phyloP scores from a whole-genome alignment of 1,140 invertebrate genomes.

The Paraescarpia echinospica region DNA sequence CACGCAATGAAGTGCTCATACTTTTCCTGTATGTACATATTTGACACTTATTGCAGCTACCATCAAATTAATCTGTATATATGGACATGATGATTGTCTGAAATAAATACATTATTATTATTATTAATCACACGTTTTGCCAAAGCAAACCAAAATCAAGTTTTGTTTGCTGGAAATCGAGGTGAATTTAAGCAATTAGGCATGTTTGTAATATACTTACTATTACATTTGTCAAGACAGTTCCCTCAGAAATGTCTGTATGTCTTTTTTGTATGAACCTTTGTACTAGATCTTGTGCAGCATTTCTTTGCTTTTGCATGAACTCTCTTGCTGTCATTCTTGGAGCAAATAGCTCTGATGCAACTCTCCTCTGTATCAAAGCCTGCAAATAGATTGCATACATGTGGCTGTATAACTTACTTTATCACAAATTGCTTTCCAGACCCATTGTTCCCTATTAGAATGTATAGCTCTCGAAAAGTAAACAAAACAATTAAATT shows the following conservation, averaged over 20 bases:
- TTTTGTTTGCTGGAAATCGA: no score
- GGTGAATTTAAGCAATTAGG: not conserved
- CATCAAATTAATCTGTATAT: no score
- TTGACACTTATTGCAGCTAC: no score
- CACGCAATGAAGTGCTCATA: no score
- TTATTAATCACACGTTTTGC: no score
- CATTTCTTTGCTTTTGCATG: not conserved
- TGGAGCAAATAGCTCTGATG: not conserved
- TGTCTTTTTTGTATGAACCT: not conserved
- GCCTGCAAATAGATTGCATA: not conserved
- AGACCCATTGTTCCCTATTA: not conserved
- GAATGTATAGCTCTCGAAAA: no score
- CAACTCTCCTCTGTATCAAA: not conserved
- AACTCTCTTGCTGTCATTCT: not conserved
- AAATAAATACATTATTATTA: no score
- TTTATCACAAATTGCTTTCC: not conserved
- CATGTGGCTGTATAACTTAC: not conserved
- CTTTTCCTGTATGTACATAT: no score
- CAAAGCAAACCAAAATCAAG: no score
- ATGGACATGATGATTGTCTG: no score
- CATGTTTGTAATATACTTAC: not conserved
- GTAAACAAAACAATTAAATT: no score
- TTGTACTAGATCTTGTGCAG: not conserved
- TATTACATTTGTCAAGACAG: not conserved
- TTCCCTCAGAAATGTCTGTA: not conserved